These are phyloP conservation scores for Syrrhaptes paradoxus DNA, from an alignment of 2,113 vertebrate genomes.

Conservation along the genomic window DNA sequence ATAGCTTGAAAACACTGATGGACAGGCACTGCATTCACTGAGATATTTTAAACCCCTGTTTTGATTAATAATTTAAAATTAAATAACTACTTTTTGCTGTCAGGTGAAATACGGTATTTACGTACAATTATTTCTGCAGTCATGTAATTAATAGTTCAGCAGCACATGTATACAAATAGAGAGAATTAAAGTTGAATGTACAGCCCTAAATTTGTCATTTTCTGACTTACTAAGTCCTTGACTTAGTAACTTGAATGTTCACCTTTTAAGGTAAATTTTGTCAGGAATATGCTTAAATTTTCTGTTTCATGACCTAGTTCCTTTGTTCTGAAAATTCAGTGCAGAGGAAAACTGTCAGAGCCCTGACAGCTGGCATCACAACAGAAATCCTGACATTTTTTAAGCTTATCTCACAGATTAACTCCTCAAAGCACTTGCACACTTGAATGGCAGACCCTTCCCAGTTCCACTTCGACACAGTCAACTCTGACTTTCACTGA, in stretches of 20 bases:
- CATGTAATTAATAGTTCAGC: slow-evolving; percentile 2
- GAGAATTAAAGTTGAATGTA: neutral
- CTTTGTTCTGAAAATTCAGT: slow-evolving; percentile 54
- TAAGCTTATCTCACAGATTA: slow-evolving; percentile 52
- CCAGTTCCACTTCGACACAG: slow-evolving; percentile 32
- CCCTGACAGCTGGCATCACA: slow-evolving; percentile 52
- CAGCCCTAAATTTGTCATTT: slow-evolving; percentile 1
- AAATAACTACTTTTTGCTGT: neutral
- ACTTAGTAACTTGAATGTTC: neutral
- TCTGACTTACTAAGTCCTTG: neutral
- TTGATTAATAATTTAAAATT: neutral
- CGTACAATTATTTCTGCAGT: neutral
- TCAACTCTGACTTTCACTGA: neutral
- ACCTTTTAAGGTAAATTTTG: slow-evolving; percentile 4
- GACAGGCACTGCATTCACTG: neutral
- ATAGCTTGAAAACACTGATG: neutral
- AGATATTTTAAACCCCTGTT: neutral
- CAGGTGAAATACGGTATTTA: neutral
- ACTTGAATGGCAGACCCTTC: slow-evolving; percentile 33
- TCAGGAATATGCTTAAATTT: slow-evolving; percentile 30
- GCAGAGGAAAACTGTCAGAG: slow-evolving; percentile 35
- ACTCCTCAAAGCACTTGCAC: slow-evolving; percentile 45
- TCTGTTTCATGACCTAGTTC: slow-evolving; percentile 57
- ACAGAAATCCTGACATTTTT: slow-evolving; percentile 12
- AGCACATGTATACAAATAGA: neutral